Evolutionary conservation across 2,888 invertebrate species (phyloP).

Genomic region (Sesia apiformis): DNA sequence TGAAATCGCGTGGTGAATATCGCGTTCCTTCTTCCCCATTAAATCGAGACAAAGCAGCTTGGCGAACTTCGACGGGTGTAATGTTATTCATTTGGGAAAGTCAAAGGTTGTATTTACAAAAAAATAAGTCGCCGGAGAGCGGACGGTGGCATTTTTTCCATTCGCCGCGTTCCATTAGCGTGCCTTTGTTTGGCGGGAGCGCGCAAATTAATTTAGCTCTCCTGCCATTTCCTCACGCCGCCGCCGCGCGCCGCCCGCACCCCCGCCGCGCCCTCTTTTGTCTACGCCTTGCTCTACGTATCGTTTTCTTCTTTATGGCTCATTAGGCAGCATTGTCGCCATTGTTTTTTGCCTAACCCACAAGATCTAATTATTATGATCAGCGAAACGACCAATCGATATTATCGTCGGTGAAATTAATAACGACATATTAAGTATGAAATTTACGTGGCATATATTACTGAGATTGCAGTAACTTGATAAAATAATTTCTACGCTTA

Average conservation of each 20-base stretch:
- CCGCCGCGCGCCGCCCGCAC: conserved; percentile 17
- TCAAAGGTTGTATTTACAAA: conserved; percentile 72
- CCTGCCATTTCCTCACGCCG: conserved; percentile 68
- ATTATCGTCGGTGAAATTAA: neutral
- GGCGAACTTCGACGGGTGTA: conserved; percentile 62
- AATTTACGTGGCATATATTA: neutral
- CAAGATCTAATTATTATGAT: conserved; percentile 67
- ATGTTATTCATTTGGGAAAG: conserved; percentile 72
- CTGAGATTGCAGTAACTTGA: too few relatives aligned
- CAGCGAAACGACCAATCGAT: conserved; percentile 34
- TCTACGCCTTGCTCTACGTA: conserved; percentile 74
- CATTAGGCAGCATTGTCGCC: conserved; percentile 72
- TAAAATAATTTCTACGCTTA: too few relatives aligned
- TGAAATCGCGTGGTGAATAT: conserved; percentile 39
- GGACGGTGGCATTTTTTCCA: conserved; percentile 76
- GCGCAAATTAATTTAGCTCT: conserved; percentile 76
- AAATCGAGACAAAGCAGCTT: conserved; percentile 58
- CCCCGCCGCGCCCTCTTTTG: conserved; percentile 68
- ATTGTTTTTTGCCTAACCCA: conserved; percentile 64
- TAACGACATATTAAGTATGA: neutral
- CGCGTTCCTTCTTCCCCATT: conserved; percentile 57
- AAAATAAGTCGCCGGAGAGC: conserved; percentile 69
- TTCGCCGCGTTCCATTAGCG: conserved; percentile 75
- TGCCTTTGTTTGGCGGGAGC: conserved; percentile 75
- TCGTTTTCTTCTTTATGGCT: conserved; percentile 75